Percentiles rank a stretch among this genome's conserved stretches.
These are phyloP conservation scores for Dione juno DNA, from an alignment of 2,888 invertebrate genomes.

Conservation along the genomic window DNA sequence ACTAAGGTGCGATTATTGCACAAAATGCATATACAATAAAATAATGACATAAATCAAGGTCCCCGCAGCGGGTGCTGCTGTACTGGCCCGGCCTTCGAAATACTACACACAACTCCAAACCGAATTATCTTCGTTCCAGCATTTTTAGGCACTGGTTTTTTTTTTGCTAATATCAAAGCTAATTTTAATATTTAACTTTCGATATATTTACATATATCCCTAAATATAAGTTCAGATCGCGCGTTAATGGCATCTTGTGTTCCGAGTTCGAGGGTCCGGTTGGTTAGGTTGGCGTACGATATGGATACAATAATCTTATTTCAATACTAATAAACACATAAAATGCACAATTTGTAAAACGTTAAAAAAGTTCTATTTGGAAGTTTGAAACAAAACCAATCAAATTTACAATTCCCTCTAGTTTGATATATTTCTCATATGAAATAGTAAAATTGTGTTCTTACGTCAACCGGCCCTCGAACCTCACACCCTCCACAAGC, in stretches of 20 bases:
- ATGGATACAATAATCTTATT: too few relatives aligned
- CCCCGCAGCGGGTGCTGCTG: constrained; percentile 50
- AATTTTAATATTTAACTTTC: constrained; percentile 60
- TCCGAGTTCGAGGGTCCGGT: not conserved
- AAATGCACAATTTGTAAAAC: too few relatives aligned
- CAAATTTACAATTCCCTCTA: not conserved
- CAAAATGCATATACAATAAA: constrained; percentile 57
- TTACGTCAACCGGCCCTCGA: constrained; percentile 14
- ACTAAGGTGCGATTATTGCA: constrained; percentile 65
- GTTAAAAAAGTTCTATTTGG: too few relatives aligned
- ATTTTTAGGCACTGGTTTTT: constrained; percentile 75
- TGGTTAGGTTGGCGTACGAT: too few relatives aligned
- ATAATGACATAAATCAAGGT: constrained; percentile 49
- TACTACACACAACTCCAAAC: constrained; percentile 54
- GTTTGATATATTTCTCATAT: not conserved
- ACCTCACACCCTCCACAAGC: constrained; percentile 48
- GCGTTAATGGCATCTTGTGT: constrained; percentile 11
- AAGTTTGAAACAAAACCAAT: too few relatives aligned
- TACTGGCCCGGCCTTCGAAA: constrained; percentile 54
- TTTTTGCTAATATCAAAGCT: constrained; percentile 78
- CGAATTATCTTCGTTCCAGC: constrained; percentile 64
- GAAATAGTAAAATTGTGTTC: not conserved
- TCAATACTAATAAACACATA: too few relatives aligned
- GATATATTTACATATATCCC: constrained; percentile 59
- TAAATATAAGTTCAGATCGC: constrained; percentile 49